A percentile compares a stretch with the other conserved stretches of the same genome.
Evolutionary conservation across 2,113 vertebrate species (phyloP).

Genomic region (Polyodon spathula): DNA sequence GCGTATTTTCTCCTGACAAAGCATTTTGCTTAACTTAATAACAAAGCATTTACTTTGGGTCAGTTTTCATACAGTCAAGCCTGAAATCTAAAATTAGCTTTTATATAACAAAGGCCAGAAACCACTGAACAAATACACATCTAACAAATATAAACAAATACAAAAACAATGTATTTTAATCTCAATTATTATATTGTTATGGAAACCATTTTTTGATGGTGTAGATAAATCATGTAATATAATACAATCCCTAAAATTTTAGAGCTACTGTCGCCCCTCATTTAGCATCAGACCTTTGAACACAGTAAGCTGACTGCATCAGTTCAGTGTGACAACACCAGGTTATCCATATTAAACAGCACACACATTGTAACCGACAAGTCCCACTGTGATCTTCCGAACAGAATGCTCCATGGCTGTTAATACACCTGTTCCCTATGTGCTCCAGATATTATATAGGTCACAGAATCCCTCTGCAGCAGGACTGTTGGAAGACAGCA

Average conservation of each 20-base stretch:
- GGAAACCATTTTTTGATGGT: background rate
- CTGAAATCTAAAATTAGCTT: slow-evolving; percentile 12
- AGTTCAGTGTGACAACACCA: background rate
- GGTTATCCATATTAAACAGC: background rate
- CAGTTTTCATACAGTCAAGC: background rate
- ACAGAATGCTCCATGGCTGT: background rate
- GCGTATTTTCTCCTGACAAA: too few relatives aligned
- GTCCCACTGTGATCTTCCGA: background rate
- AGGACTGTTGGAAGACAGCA: background rate
- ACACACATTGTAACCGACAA: background rate
- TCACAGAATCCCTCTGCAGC: background rate
- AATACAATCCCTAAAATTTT: background rate
- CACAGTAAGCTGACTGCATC: too few relatives aligned
- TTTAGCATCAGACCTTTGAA: too few relatives aligned
- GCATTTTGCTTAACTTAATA: too few relatives aligned
- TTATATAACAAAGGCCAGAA: slow-evolving; percentile 12
- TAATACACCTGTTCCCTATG: background rate
- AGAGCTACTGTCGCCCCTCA: too few relatives aligned
- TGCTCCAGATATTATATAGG: background rate
- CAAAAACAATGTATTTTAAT: slow-evolving; percentile 2
- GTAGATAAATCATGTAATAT: slow-evolving; percentile 1
- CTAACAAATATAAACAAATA: slow-evolving; percentile 7
- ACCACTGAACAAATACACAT: background rate
- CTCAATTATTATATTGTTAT: background rate
- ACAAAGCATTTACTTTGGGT: too few relatives aligned